Conservation (phyloP, 2,797 vertebrate species). For the Tragelaphus oryx region DNA sequence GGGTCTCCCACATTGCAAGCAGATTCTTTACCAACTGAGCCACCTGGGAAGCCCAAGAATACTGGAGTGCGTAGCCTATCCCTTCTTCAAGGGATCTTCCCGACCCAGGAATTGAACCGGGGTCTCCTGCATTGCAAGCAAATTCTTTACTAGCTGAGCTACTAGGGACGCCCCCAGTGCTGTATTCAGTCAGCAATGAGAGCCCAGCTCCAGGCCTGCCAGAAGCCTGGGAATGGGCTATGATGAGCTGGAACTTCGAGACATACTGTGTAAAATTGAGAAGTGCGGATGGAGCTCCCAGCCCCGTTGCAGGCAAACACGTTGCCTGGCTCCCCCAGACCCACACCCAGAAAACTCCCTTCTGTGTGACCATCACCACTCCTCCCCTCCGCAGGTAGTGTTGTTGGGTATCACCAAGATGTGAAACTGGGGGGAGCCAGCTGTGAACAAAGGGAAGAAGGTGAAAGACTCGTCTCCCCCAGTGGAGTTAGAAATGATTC, state of each 20-base stretch:
- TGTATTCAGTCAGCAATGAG: background rate
- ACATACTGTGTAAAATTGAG: background rate
- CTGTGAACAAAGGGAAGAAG: conserved; percentile 21
- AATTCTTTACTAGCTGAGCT: background rate
- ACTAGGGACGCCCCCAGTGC: background rate
- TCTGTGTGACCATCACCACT: background rate
- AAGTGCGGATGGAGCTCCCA: background rate
- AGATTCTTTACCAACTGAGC: too few species aligned
- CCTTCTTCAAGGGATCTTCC: background rate
- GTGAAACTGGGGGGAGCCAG: conserved; percentile 65
- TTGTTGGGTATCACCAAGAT: conserved; percentile 65
- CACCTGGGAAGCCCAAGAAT: too few species aligned
- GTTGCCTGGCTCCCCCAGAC: background rate
- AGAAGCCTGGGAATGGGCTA: background rate
- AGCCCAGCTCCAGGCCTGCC: background rate
- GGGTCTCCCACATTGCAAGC: background rate
- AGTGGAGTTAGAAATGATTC: conserved; percentile 21
- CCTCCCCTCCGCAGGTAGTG: background rate
- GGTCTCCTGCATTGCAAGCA: background rate
- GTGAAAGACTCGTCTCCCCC: conserved; percentile 56
- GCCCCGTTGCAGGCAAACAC: background rate
- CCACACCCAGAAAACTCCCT: background rate
- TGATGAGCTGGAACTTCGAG: background rate
- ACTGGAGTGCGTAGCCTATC: too few species aligned
- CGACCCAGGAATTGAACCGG: accelerated